These are phyloP conservation scores for Rhadina sibilatrix DNA, from an alignment of 2,113 vertebrate species.

Conservation along the genomic window DNA sequence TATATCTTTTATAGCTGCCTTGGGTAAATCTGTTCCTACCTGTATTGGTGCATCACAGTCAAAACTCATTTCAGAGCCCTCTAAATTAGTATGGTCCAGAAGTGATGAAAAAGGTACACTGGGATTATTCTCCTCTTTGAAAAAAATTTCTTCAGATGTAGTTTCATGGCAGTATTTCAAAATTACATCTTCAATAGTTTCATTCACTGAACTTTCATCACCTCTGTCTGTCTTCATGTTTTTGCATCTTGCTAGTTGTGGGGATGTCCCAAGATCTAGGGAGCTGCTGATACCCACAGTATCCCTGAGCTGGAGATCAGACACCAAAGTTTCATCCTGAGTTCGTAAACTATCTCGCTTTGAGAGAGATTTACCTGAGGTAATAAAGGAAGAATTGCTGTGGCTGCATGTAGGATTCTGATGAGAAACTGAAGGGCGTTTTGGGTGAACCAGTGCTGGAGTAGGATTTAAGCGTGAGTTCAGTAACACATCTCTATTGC, in stretches of 20 bases:
- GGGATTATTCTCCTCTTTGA: conserved; percentile 68
- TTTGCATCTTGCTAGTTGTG: conserved; percentile 50
- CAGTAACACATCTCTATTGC: background rate
- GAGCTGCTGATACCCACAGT: conserved; percentile 17
- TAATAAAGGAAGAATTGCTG: conserved; percentile 57
- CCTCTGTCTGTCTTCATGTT: background rate
- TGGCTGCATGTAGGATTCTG: conserved; percentile 30
- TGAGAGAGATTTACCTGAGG: conserved; percentile 70
- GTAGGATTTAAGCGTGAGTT: conserved; percentile 5
- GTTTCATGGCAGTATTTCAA: conserved; percentile 72
- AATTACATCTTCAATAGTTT: conserved; percentile 82
- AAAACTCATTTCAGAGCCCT: conserved; percentile 77
- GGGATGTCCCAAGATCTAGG: conserved; percentile 5
- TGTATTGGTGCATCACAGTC: conserved; percentile 80
- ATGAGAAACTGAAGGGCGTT: conserved; percentile 12
- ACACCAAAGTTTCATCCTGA: conserved; percentile 64
- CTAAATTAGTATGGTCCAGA: conserved; percentile 29
- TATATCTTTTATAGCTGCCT: conserved; percentile 63
- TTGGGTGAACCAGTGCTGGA: background rate
- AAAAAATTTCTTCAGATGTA: background rate
- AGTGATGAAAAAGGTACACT: conserved; percentile 56
- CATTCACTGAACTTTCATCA: conserved; percentile 35
- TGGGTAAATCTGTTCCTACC: conserved; percentile 52
- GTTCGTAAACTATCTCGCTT: conserved; percentile 65
- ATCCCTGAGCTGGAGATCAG: conserved; percentile 70